Conservation (phyloP, 2,113 vertebrate species). For the Megaceryle torquata region DNA sequence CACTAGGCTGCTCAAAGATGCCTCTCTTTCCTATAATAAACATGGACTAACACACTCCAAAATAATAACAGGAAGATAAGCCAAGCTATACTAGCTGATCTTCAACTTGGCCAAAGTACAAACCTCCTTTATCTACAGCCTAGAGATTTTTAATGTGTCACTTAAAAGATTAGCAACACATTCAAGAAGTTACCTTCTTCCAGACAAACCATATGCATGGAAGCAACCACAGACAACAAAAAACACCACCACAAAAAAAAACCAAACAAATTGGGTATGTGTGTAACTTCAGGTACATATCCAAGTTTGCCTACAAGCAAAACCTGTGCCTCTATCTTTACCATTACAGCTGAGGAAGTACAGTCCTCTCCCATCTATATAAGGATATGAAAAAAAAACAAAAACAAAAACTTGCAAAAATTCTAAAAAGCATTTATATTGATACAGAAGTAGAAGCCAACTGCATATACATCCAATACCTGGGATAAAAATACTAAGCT, state of each 20-base stretch:
- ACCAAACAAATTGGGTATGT: neutral
- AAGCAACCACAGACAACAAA: neutral
- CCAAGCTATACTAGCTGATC: neutral
- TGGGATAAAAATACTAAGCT: neutral
- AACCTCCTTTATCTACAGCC: neutral
- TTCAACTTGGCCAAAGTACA: conserved; percentile 14
- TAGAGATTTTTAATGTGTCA: neutral
- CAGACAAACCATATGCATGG: neutral
- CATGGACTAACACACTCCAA: neutral
- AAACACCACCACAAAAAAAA: neutral
- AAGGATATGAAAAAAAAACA: neutral
- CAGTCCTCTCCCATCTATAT: neutral
- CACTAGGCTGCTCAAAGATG: neutral
- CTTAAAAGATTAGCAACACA: neutral
- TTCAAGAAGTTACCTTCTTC: neutral
- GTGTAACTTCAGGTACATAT: neutral
- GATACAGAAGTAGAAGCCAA: neutral
- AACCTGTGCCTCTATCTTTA: neutral
- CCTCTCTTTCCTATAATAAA: neutral
- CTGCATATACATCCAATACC: neutral
- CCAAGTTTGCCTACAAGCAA: neutral
- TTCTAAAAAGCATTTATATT: neutral
- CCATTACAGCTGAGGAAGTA: neutral
- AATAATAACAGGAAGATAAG: neutral
- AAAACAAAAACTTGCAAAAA: neutral